These are phyloP conservation scores for Callimico goeldii DNA, from an alignment of 2,797 vertebrate species.

Conservation along the genomic window DNA sequence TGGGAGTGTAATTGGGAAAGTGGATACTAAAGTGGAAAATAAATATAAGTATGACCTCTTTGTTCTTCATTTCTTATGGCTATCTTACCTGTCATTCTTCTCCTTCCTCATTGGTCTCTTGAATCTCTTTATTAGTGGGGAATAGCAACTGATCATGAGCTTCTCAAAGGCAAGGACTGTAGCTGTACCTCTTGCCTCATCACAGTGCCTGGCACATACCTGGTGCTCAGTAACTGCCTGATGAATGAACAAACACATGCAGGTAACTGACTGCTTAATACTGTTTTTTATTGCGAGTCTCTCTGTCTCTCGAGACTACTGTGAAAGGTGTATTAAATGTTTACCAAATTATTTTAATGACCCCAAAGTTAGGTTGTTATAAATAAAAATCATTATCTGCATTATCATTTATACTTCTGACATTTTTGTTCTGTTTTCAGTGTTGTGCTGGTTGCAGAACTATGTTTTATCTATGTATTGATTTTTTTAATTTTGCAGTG, in stretches of 20 bases:
- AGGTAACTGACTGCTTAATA: not conserved
- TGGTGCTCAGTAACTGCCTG: not conserved
- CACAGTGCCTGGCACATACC: not conserved
- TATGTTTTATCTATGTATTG: not conserved
- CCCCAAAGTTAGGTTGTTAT: not conserved
- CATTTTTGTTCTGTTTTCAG: not conserved
- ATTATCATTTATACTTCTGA: not conserved
- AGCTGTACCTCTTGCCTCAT: not conserved
- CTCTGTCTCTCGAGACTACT: not conserved
- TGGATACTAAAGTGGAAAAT: not conserved
- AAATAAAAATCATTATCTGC: not conserved
- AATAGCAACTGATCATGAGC: not conserved
- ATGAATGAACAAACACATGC: not conserved
- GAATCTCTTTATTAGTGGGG: not conserved
- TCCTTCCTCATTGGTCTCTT: not conserved
- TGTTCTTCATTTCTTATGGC: not conserved
- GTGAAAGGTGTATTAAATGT: not conserved
- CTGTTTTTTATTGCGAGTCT: not conserved
- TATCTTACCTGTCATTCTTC: not conserved
- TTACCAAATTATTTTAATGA: slow-evolving; percentile 27
- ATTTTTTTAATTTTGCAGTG: not conserved
- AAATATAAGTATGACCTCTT: not conserved
- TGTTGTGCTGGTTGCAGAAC: not conserved
- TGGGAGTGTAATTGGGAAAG: not conserved
- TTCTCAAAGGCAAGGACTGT: not conserved